Conservation (phyloP, 2,113 vertebrate species). For the Monopterus albus region DNA sequence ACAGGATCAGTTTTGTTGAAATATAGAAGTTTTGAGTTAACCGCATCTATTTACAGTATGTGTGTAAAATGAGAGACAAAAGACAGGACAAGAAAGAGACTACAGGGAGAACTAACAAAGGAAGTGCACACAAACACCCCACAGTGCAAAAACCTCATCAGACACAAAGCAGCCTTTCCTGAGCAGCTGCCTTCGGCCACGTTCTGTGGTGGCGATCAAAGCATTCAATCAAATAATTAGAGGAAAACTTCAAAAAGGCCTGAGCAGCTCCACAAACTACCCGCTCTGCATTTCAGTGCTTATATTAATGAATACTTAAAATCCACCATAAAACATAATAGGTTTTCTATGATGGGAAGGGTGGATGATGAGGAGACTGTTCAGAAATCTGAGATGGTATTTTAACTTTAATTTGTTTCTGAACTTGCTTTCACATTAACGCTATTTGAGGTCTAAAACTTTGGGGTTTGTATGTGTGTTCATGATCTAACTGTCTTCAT, state of each 20-base stretch:
- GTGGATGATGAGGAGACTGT: neutral
- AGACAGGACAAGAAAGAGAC: neutral
- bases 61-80: too few species aligned
- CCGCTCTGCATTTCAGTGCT: slow-evolving; percentile 2
- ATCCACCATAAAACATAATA: neutral
- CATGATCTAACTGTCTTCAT: slow-evolving; percentile 12
- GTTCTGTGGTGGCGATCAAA: slow-evolving; percentile 67
- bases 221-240: slow-evolving; percentile 74
- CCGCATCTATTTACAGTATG: neutral
- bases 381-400: neutral
- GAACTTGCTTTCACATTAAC: neutral
- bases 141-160: slow-evolving; percentile 50
- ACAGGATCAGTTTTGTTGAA: neutral
- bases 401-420: neutral
- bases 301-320: slow-evolving; percentile 8
- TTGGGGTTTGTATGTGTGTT: slow-evolving; percentile 21
- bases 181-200: slow-evolving; percentile 40
- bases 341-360: neutral
- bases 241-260: slow-evolving; percentile 63
- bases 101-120: slow-evolving; percentile 24
- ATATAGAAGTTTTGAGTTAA: neutral
- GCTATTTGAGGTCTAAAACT: neutral
- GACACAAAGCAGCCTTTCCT: slow-evolving; percentile 39
- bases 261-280: slow-evolving; percentile 51
- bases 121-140: slow-evolving; percentile 29